phyloP scores from a whole-genome alignment of 2,888 invertebrate genomes.

The Chrysolina haemoptera region DNA sequence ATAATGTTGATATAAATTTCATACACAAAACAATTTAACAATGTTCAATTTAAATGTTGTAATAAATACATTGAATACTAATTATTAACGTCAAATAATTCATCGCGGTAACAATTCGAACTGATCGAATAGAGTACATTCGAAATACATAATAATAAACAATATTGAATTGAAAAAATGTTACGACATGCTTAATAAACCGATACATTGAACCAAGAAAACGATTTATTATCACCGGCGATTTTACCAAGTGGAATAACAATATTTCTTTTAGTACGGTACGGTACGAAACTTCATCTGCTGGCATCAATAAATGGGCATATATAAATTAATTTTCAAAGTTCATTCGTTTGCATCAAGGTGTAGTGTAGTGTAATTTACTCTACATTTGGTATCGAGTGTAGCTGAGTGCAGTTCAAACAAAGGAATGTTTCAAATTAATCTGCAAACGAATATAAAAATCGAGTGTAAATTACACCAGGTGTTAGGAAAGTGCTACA shows the following conservation, averaged over 20 bases:
- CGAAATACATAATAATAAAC: constrained; percentile 31
- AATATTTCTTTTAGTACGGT: constrained; percentile 28
- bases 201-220: constrained; percentile 25
- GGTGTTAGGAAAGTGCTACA: too few species aligned
- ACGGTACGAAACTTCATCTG: too few species aligned
- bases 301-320: too few species aligned
- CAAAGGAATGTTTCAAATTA: too few species aligned
- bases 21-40: constrained; percentile 14
- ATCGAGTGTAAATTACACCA: too few species aligned
- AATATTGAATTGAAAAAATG: constrained; percentile 31
- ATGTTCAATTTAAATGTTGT: constrained; percentile 16
- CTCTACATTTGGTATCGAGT: too few species aligned
- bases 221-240: constrained; percentile 30
- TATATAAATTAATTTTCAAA: too few species aligned
- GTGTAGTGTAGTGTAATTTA: too few species aligned
- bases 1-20: constrained; percentile 17
- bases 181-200: constrained; percentile 35
- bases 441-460: too few species aligned
- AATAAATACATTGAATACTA: constrained; percentile 22
- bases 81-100: constrained; percentile 15
- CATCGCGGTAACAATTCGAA: constrained; percentile 7
- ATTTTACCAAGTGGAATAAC: constrained; percentile 8
- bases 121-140: constrained; percentile 19
- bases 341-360: too few species aligned
- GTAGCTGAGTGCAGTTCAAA: too few species aligned